Evolutionary conservation across 2,797 vertebrate genomes (phyloP), one percentile per base, ranked within the genome.

Genomic region (Danio kyathit): DNA sequence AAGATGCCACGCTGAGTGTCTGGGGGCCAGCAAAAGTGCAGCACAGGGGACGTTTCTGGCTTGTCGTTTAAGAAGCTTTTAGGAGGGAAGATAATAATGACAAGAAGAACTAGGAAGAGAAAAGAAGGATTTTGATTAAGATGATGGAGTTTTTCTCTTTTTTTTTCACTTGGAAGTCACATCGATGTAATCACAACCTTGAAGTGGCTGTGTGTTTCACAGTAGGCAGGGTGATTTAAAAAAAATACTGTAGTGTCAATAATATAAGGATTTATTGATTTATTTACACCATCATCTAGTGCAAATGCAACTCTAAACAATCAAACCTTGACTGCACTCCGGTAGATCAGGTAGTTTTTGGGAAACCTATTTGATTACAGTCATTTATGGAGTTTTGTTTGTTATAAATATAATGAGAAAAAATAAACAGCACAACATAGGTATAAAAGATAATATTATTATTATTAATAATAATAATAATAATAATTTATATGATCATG

Each of bases 21-120:
- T 57, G 21, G 80, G 48, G 83, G 65, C 67, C 56, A 69, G 48
- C 29, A 60, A 70, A 74, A 56, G 51, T 56, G 56, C 64, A 12
- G 41, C 46, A 5, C 40, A 29, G 13, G 8, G 52, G 48, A 12
- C 7, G 41, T 40, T 49, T 49, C 70, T 6, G 66, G 73, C 77
- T 71, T 5, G 6, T 44, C 59, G 12, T 51, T 56, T 80, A 49
- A 70, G 46, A 16, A 59, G 81, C 70, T 40, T 70, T 46, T 77
- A 75, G 84, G 87, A 84, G 74, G 82, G 87, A 77, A 74, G 40
- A 76, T 82, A 54, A 80, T 81, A 85, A 87, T 88, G 87, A 76
- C 87, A 89, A 84, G 79, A 82, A 84, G 76, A 65, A 43, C 54
- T 67, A 82, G 52, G 11, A 76, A 81, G 88, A 79, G 29, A 82